Base-by-base conservation (phyloP, 2,888 invertebrate species). In the Protophormia terraenovae region DNA sequence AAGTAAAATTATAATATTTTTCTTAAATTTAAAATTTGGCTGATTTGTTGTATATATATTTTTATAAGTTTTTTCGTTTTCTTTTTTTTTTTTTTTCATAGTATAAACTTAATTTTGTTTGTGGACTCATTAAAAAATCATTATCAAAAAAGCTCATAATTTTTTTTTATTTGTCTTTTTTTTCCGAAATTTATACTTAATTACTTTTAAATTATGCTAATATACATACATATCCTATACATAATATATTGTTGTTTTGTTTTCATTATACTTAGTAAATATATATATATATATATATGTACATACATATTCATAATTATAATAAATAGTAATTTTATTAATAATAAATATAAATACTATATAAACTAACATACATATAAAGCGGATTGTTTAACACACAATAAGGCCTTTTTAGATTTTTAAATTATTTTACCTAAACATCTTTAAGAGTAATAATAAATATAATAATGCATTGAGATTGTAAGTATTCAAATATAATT, bases 41-140 rank as follows among this genome's bases (percentile, higher is more conserved):
- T 22, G 35, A 62, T 71, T 81, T 35, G 29, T 47, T 47, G 47
- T 19, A 19, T 19, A 8, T 19, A 47, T 19, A 8, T 47, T 0
- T 47, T n/a, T n/a, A n/a, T n/a, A n/a, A n/a, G 14, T 47, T 67
- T 69, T 80, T 64, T 35, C 16, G 53, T 32, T 60, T 67, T 69
- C 78, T 64, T 22, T 22, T 60, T 38, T 66, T 4, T 35, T 35
- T 55, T 85, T 88, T 86, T 82, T 86, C 79, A 53, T 87, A 53
- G 87, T 87, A 87, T 87, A 87, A 87, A 86, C 79, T 87, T 87
- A 83, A 78, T 80, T 78, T 81, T 71, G 72, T 82, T 64, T 53
- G 10, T 35, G 45, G 45, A 41, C 24, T 66, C 27, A 82, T 78
- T 81, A 67, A 60, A 76, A 83, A 83, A 76, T 86, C 87, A 87